These are phyloP conservation scores for Mus musculus DNA, from an alignment of 2,113 vertebrate species.

Conservation along the genomic window GRCm39 chr16:43921501-43922000, in stretches of 20 bases:
- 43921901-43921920: slow-evolving; percentile 1
- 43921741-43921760: not conserved
- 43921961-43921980: slow-evolving; percentile 99
- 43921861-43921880: not conserved
- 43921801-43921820: not conserved
- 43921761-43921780: slow-evolving; percentile 33
- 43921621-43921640: not conserved
- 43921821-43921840: not conserved
- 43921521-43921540: not conserved
- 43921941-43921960: slow-evolving; percentile 98
- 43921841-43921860: not conserved
- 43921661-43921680: not conserved
- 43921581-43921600: too few species aligned
- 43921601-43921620: not conserved
- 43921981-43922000: slow-evolving; percentile 97
- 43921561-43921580: not conserved
- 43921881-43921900: not conserved
- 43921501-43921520: not conserved
- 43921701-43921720: not conserved
- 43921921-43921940: slow-evolving; percentile 98
- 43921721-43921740: not conserved
- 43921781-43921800: not conserved
- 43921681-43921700: not conserved
- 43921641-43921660: too few species aligned
- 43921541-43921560: not conserved